A percentile compares a stretch with the other conserved stretches of the same genome.
phyloP scores from a whole-genome alignment of 2,113 vertebrate genomes.

The Dipodomys ordii region DNA sequence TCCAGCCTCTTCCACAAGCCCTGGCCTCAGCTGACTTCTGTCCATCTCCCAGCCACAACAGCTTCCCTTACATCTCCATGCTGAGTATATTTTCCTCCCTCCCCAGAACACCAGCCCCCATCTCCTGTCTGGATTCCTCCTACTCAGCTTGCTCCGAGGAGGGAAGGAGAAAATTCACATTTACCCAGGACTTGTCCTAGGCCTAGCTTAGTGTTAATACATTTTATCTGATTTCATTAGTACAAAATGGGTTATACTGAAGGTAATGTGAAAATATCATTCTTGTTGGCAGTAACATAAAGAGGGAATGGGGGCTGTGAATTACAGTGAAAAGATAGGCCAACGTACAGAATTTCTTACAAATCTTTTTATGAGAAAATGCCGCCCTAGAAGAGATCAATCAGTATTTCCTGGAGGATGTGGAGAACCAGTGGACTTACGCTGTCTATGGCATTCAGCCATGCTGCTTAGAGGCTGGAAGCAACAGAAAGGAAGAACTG shows the following conservation, averaged over 20 bases:
- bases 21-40: neutral
- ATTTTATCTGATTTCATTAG: conserved; percentile 26
- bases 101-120: neutral
- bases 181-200: neutral
- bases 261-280: neutral
- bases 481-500: neutral
- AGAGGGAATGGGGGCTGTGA: neutral
- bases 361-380: conserved; percentile 12
- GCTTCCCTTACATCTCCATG: neutral
- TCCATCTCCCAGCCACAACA: neutral
- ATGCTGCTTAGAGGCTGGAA: neutral
- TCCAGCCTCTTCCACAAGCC: neutral
- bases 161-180: neutral
- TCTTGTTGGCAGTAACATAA: neutral
- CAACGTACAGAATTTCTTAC: neutral
- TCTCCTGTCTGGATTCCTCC: conserved; percentile 45
- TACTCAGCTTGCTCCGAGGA: conserved; percentile 51
- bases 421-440: neutral
- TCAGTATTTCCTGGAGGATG: neutral
- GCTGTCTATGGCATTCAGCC: neutral
- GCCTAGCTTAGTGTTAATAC: neutral
- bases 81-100: neutral
- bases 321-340: neutral
- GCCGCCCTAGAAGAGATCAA: neutral
- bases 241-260: neutral